Conservation (phyloP, 2,797 vertebrate genomes). For the Falco berigora region DNA sequence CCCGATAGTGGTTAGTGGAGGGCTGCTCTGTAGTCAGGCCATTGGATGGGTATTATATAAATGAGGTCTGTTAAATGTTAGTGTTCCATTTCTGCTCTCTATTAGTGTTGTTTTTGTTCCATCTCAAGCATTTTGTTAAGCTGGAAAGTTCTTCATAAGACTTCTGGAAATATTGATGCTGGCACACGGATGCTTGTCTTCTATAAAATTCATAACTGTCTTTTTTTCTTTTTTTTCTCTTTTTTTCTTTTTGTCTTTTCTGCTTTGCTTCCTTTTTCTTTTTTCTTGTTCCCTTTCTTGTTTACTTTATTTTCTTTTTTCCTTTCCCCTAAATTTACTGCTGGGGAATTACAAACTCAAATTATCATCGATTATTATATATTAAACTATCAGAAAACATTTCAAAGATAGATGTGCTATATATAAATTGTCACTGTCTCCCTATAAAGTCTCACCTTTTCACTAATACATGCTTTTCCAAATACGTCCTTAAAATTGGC, state of each 20-base stretch:
- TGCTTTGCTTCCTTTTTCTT: too few relatives aligned
- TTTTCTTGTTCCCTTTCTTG: too few relatives aligned
- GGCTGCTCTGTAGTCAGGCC: fast-evolving
- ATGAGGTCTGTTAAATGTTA: fast-evolving
- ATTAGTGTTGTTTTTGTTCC: not conserved
- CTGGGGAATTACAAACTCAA: not conserved
- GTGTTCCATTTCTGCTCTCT: not conserved
- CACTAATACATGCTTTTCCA: not conserved
- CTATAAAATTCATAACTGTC: not conserved
- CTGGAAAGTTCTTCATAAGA: not conserved
- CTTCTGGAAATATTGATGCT: not conserved
- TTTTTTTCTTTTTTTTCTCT: too few relatives aligned
- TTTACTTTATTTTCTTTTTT: too few relatives aligned
- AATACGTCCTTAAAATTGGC: not conserved
- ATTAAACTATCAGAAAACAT: not conserved
- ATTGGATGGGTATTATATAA: fast-evolving
- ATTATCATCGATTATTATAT: not conserved
- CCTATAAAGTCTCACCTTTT: not conserved
- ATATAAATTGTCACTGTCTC: not conserved
- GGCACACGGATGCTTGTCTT: too few relatives aligned
- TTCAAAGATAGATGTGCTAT: not conserved
- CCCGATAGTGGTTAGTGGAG: not conserved
- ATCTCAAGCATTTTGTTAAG: not conserved
- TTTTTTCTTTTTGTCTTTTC: too few relatives aligned
- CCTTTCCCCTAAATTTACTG: not conserved